Conservation (phyloP, 1,140 invertebrate genomes). For the Drosophila oshimai region DNA sequence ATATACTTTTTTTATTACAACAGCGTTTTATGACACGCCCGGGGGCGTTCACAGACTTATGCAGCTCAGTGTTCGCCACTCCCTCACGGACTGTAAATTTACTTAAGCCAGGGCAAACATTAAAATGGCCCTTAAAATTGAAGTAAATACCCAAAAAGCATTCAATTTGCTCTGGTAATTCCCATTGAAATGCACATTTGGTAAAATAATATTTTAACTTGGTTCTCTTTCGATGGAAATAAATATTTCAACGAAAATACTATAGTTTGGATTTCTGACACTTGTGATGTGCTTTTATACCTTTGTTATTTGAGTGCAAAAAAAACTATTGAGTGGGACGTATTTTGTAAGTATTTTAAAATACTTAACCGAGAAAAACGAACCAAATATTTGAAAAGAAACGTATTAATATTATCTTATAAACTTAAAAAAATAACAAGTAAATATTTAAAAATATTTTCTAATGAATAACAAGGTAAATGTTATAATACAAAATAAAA, state of each 20-base stretch:
- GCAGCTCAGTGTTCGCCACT: conserved; percentile 9
- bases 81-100: conserved; percentile 47
- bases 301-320: background rate
- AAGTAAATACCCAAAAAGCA: conserved; percentile 28
- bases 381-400: too few relatives aligned
- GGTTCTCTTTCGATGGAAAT: background rate
- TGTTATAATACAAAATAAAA: background rate
- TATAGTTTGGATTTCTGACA: background rate
- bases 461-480: too few relatives aligned
- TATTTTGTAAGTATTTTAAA: too few relatives aligned
- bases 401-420: too few relatives aligned
- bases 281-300: background rate
- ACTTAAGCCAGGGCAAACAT: conserved; percentile 39
- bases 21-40: conserved; percentile 47
- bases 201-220: background rate
- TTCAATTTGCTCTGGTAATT: conserved; percentile 24
- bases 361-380: too few relatives aligned
- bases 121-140: conserved; percentile 20
- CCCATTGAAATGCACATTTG: background rate
- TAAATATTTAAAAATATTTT: too few relatives aligned
- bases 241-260: conserved; percentile 6
- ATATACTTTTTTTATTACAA: conserved; percentile 28
- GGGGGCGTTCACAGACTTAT: conserved; percentile 11
- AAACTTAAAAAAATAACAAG: too few relatives aligned
- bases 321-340: too few relatives aligned